These are phyloP conservation scores for Leucophenga montana DNA, from an alignment of 2,888 invertebrate species.

Conservation along the genomic window DNA sequence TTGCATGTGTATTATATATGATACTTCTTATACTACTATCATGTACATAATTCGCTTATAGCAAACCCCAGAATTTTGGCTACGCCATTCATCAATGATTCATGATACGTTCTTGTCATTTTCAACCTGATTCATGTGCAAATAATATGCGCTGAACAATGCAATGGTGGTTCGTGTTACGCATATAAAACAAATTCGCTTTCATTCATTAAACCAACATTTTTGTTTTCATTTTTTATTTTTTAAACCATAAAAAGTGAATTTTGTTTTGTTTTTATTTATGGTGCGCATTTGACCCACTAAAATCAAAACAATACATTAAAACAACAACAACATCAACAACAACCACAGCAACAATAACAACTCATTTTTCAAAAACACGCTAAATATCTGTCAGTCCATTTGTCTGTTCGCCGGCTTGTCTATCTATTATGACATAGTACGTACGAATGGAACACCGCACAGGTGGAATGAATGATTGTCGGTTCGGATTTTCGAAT, in stretches of 20 bases:
- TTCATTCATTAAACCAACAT: neutral
- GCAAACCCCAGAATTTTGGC: no score
- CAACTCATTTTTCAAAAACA: constrained; percentile 20
- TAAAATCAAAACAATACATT: constrained; percentile 3
- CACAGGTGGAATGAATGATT: constrained; percentile 23
- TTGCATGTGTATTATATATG: no score
- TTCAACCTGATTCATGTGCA: neutral
- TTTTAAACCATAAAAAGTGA: no score
- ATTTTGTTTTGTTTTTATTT: neutral
- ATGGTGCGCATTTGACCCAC: constrained; percentile 2
- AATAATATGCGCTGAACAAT: neutral
- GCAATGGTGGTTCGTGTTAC: neutral
- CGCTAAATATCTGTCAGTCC: constrained; percentile 1
- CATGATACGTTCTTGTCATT: neutral
- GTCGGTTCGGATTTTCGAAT: neutral
- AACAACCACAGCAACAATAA: no score
- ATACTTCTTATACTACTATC: no score
- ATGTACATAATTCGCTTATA: no score
- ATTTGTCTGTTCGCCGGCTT: neutral
- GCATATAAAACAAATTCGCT: neutral
- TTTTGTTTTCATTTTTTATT: no score
- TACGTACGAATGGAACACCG: neutral
- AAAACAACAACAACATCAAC: constrained; percentile 14
- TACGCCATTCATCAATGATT: no score
- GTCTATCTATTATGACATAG: constrained; percentile 23